A percentile compares a stretch with the other conserved stretches of the same genome.
Conservation (phyloP, 2,797 vertebrate genomes). For the Muscicapa comitata region DNA sequence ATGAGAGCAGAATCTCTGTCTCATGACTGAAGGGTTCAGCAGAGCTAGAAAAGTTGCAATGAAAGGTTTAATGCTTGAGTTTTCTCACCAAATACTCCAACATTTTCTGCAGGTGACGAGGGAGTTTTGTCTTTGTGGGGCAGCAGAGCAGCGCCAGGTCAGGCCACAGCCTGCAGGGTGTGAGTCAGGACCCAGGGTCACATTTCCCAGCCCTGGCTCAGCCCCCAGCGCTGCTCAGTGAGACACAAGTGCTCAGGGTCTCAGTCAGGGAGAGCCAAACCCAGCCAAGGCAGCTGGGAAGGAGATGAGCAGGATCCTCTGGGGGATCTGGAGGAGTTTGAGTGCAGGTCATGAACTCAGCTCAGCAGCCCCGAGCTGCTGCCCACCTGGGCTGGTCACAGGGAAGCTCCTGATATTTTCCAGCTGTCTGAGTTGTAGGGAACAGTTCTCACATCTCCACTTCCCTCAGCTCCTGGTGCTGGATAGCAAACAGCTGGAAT, state of each 20-base stretch:
- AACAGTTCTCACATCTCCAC: background rate
- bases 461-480: background rate
- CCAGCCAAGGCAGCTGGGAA: slow-evolving; percentile 34
- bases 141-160: background rate
- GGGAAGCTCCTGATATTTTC: slow-evolving; percentile 47
- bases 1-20: background rate
- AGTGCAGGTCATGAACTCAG: slow-evolving; percentile 51
- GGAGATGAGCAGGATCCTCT: slow-evolving; percentile 9
- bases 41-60: background rate
- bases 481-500: background rate
- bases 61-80: background rate
- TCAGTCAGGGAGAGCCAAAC: slow-evolving; percentile 24
- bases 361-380: no score
- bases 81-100: background rate
- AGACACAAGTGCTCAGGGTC: background rate
- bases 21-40: background rate
- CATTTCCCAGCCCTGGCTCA: background rate
- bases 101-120: background rate
- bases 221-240: background rate
- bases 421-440: slow-evolving; percentile 29
- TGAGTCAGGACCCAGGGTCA: background rate
- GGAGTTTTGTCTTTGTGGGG: background rate
- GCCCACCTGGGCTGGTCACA: slow-evolving; percentile 46
- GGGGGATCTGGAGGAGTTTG: slow-evolving; percentile 54
- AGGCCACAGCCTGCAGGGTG: background rate